Base-by-base conservation (phyloP, 2,888 invertebrate species). In the Crematogaster levior region DNA sequence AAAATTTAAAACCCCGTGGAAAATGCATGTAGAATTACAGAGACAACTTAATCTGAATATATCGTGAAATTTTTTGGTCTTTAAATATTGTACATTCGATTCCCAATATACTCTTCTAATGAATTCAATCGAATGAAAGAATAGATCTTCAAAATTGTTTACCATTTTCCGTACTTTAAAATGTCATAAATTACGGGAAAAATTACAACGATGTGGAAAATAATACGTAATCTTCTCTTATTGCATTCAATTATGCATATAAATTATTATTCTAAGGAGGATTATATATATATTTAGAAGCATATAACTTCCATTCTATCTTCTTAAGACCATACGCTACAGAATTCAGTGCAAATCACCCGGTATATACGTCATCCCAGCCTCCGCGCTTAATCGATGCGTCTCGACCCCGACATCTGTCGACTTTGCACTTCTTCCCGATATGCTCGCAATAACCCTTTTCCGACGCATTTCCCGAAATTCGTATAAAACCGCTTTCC, bases 331-430 rank as follows among this genome's bases (percentile, higher is more conserved):
- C 15, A 0, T 1, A 2, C 1, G 4, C 0, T 3, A 10, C 7
- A 21, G 43, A 74, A 46, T 18, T 51, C 34, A 34, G 18, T 34
- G 61, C 18, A n/a, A 24, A 40, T 79, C 77, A 79, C 77, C 77
- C 77, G 56, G 56, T 79, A 79, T 68, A 58, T 21, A 40, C 15
- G 1, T 40, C 56, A 21, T 5, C n/a, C n/a, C 56, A 53, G 53
- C 53, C 30, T 43, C 56, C 48, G 51, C 63, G 63, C 66, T 84
- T 84, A 87, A 88, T 88, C 88, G 82, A 86, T 88, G 81, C 75
- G 46, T 63, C 58, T 83, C 83, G 82, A 85, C 24, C 82, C 56
- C 65, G 86, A 83, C 87, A 87, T 87, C 87, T 87, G 87, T 83
- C 87, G 87, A 85, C 84, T 75, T 88, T 70, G 46, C 68, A 68